A percentile compares a stretch with the other conserved stretches of the same genome.
These are phyloP conservation scores for Sylvia borin DNA, from an alignment of 2,797 vertebrate species.

Conservation along the genomic window DNA sequence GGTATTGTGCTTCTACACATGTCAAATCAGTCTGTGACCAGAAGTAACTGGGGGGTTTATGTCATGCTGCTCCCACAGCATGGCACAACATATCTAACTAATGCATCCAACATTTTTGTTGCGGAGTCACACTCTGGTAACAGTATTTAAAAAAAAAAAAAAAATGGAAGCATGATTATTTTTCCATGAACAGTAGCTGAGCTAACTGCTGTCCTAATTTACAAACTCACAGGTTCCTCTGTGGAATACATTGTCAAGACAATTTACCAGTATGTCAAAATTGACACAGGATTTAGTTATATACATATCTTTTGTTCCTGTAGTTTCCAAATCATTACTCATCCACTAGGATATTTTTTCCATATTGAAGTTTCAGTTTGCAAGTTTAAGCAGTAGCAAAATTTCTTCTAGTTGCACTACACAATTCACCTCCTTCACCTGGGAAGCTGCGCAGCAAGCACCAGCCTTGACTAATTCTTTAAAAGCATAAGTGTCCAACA, in stretches of 20 bases:
- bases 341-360: neutral
- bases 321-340: neutral
- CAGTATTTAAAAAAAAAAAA: neutral
- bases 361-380: neutral
- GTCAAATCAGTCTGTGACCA: neutral
- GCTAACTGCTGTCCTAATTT: neutral
- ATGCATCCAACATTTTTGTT: neutral
- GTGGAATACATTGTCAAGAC: neutral
- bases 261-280: neutral
- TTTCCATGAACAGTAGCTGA: neutral
- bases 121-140: rapidly evolving
- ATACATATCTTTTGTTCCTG: neutral
- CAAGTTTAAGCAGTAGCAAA: neutral
- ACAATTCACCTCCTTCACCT: rapidly evolving
- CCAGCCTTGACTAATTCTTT: neutral
- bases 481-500: neutral
- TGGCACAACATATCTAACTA: neutral
- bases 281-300: neutral
- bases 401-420: neutral
- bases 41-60: neutral
- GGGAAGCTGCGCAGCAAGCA: neutral
- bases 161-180: neutral
- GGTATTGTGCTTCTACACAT: neutral
- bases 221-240: neutral
- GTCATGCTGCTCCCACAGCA: neutral